A percentile compares a stretch with the other conserved stretches of the same genome.
Evolutionary conservation across 2,113 vertebrate species (phyloP).

Genomic region (Falco punctatus): DNA sequence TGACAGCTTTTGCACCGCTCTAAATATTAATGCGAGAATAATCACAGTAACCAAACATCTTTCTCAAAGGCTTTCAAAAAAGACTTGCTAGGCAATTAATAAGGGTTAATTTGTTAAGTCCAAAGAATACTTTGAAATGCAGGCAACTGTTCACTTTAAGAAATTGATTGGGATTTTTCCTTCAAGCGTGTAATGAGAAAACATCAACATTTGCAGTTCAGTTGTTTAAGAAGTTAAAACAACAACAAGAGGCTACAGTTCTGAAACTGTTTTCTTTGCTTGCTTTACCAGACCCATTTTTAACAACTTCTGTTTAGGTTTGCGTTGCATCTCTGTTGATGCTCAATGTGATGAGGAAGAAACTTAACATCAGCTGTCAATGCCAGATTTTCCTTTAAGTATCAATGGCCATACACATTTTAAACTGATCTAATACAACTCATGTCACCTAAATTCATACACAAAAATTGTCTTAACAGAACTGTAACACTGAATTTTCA

Average conservation of each 20-base stretch:
- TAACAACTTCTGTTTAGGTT: neutral
- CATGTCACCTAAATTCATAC: too few relatives aligned
- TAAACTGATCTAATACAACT: neutral
- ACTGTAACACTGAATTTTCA: accelerated
- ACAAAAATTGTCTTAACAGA: neutral
- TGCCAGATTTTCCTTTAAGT: neutral
- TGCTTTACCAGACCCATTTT: neutral
- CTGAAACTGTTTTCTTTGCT: neutral
- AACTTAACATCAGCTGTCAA: neutral
- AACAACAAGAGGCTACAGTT: neutral
- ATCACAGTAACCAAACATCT: neutral
- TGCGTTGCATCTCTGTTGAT: neutral
- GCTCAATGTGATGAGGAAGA: neutral
- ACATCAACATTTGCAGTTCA: neutral
- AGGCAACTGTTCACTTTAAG: neutral
- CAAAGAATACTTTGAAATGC: neutral
- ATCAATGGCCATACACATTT: neutral
- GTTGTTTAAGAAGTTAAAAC: neutral
- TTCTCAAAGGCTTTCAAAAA: slow-evolving; percentile 13
- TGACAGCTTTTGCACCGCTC: neutral
- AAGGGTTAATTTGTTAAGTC: neutral
- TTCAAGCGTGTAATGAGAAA: slow-evolving; percentile 24
- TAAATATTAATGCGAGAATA: neutral
- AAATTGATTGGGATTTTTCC: neutral
- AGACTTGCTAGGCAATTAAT: neutral